Conservation (phyloP, 2,797 vertebrate genomes). For the Pteropus rufus region DNA sequence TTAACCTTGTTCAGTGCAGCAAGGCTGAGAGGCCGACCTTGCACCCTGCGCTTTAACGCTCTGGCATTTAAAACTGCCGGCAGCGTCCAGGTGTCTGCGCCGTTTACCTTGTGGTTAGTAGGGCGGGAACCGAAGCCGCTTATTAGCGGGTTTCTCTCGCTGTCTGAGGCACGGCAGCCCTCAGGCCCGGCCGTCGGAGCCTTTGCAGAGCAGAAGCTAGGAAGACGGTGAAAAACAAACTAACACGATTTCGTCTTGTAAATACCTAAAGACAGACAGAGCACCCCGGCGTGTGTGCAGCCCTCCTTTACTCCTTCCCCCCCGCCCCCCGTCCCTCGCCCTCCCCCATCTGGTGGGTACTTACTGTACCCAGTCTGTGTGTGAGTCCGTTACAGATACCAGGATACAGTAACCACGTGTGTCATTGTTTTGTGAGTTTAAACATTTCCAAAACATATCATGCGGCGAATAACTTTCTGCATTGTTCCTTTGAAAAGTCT, state of each 20-base stretch:
- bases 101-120: neutral
- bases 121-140: neutral
- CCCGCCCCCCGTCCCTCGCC: too few relatives aligned
- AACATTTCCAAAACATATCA: neutral
- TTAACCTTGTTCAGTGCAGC: neutral
- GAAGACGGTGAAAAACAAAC: neutral
- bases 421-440: neutral
- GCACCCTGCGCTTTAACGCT: neutral
- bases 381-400: neutral
- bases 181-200: neutral
- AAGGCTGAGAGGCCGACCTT: neutral
- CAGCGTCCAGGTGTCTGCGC: neutral
- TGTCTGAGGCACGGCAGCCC: neutral
- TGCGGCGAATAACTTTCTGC: neutral
- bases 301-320: accelerated
- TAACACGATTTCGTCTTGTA: neutral
- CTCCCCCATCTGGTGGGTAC: neutral
- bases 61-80: neutral
- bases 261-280: accelerated
- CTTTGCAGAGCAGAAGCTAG: neutral
- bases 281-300: neutral
- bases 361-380: neutral
- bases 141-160: neutral
- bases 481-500: neutral
- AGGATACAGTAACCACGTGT: neutral